Conservation (phyloP, 2,888 invertebrate species). For the Myopa tessellatipennis region DNA sequence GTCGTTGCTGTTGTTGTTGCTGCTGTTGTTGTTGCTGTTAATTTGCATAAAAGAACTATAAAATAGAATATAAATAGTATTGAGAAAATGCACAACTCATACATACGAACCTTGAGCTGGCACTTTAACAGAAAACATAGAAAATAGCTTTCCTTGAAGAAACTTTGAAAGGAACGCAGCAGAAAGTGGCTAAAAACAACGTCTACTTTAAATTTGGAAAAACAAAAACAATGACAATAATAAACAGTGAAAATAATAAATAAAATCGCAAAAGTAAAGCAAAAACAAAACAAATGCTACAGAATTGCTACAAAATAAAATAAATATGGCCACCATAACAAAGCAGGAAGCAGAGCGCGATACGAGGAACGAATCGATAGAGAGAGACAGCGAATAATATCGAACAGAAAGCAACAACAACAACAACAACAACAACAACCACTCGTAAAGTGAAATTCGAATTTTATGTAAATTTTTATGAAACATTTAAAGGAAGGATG, state of each 20-base stretch:
- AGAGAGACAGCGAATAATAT: slow-evolving; percentile 39
- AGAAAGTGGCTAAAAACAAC: too few species aligned
- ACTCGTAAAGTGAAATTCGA: slow-evolving; percentile 57
- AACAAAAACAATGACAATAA: slow-evolving; percentile 42
- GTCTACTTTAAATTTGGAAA: slow-evolving; percentile 48
- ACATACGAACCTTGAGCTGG: neutral
- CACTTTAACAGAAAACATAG: slow-evolving; percentile 8
- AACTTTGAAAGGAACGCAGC: neutral
- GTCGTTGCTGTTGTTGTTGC: slow-evolving; percentile 21
- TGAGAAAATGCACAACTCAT: slow-evolving; percentile 39
- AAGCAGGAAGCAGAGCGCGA: slow-evolving; percentile 11
- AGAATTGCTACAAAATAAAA: slow-evolving; percentile 57
- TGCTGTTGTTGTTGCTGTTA: slow-evolving; percentile 38
- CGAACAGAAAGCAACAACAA: slow-evolving; percentile 19
- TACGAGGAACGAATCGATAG: slow-evolving; percentile 20
- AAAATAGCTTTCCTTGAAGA: neutral
- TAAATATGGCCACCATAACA: slow-evolving; percentile 43
- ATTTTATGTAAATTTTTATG: slow-evolving; percentile 63
- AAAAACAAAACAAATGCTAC: slow-evolving; percentile 49
- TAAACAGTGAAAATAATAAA: slow-evolving; percentile 48
- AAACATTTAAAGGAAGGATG: slow-evolving; percentile 48
- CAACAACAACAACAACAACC: slow-evolving; percentile 25
- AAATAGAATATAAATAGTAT: slow-evolving; percentile 64
- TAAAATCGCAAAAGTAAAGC: slow-evolving; percentile 48
- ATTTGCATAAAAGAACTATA: slow-evolving; percentile 66